Conservation (phyloP, 2,113 vertebrate species). For the Tyrannus savana region DNA sequence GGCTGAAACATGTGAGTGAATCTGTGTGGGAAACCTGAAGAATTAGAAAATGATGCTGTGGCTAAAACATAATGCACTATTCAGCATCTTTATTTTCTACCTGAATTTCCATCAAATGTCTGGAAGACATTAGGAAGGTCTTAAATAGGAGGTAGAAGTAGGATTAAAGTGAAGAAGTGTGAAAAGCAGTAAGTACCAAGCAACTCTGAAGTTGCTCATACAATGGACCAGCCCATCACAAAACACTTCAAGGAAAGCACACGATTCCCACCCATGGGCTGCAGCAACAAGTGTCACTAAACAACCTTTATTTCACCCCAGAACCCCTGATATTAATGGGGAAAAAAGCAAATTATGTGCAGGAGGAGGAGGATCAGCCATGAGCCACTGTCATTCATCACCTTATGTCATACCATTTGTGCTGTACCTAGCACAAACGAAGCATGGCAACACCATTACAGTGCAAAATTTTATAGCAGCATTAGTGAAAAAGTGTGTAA, state of each 20-base stretch:
- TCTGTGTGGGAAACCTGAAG: not conserved
- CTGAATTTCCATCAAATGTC: not conserved
- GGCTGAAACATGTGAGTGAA: not conserved
- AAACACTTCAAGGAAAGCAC: not conserved
- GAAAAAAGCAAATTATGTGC: rapidly evolving
- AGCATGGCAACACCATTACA: not conserved
- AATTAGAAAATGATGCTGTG: not conserved
- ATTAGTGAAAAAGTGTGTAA: rapidly evolving
- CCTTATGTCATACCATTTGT: rapidly evolving
- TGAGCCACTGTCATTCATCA: rapidly evolving
- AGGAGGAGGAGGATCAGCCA: not conserved
- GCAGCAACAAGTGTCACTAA: not conserved
- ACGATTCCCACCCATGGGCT: rapidly evolving
- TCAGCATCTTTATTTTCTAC: not conserved
- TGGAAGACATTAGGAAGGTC: not conserved
- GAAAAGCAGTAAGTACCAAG: not conserved
- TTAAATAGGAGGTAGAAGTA: not conserved
- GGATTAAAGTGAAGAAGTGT: not conserved
- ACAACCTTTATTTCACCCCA: not conserved
- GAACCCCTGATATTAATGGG: not conserved
- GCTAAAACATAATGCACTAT: not conserved
- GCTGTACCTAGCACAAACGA: not conserved
- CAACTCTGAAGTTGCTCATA: not conserved
- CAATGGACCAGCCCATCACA: rapidly evolving
- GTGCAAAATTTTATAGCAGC: not conserved